A percentile compares a stretch with the other conserved stretches of the same genome.
Evolutionary conservation across 2,113 vertebrate genomes (phyloP).

Genomic region (Alouatta palliata): DNA sequence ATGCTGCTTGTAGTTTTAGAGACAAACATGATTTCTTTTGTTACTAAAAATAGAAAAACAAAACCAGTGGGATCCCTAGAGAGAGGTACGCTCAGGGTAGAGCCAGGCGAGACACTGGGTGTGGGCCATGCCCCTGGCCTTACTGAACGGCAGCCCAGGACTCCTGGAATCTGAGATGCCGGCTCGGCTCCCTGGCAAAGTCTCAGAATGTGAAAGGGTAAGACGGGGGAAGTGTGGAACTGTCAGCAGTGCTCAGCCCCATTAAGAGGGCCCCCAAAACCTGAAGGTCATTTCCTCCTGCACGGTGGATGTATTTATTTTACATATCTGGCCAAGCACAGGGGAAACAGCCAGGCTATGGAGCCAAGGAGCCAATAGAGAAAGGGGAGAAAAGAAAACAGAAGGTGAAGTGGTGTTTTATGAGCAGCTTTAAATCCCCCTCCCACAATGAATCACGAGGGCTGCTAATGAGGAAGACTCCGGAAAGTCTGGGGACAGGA

Average conservation of each 20-base stretch:
- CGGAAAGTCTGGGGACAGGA: slow-evolving; percentile 75
- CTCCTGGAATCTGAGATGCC: rapidly evolving
- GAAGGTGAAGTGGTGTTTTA: slow-evolving; percentile 71
- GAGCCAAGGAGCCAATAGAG: slow-evolving; percentile 44
- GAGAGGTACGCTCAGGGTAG: neutral
- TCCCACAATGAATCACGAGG: slow-evolving; percentile 72
- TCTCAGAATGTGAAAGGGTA: neutral
- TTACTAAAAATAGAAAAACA: neutral
- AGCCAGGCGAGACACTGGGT: rapidly evolving
- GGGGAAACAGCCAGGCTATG: slow-evolving; percentile 43
- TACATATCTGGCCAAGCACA: slow-evolving; percentile 48
- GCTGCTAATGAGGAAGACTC: slow-evolving; percentile 76
- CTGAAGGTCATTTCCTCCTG: slow-evolving; percentile 69
- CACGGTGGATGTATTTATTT: slow-evolving; percentile 69
- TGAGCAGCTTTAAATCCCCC: slow-evolving; percentile 71
- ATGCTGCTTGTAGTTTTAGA: neutral
- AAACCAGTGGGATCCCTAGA: neutral
- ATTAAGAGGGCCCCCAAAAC: slow-evolving; percentile 58
- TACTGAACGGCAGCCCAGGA: neutral
- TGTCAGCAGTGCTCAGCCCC: neutral
- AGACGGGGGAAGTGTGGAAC: neutral
- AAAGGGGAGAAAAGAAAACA: slow-evolving; percentile 67
- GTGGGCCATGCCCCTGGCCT: neutral
- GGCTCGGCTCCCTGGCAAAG: rapidly evolving
- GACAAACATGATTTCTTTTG: neutral